These are phyloP conservation scores for Monopterus albus DNA, from an alignment of 2,113 vertebrate species.

Conservation along the genomic window DNA sequence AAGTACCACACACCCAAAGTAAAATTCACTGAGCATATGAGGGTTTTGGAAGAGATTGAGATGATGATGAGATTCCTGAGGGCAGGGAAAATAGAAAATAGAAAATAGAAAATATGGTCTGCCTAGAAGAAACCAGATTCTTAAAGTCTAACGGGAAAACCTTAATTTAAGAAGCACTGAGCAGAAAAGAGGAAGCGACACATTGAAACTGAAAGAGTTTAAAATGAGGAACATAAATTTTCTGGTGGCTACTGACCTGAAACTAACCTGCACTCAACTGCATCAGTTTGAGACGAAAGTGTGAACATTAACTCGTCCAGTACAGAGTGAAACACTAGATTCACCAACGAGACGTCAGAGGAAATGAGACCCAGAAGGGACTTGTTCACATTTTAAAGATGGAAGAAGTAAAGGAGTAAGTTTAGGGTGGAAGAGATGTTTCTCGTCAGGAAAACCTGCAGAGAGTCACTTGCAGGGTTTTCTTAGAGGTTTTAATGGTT, in stretches of 20 bases:
- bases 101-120: no score
- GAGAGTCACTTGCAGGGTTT: no score
- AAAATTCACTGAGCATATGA: neutral
- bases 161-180: neutral
- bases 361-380: no score
- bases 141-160: neutral
- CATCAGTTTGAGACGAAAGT: no score
- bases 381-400: no score
- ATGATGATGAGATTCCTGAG: neutral
- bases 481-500: no score
- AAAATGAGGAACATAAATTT: slow-evolving; percentile 59
- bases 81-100: neutral
- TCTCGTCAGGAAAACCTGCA: neutral
- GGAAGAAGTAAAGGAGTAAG: slow-evolving; percentile 16
- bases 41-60: neutral
- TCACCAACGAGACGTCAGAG: no score
- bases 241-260: neutral
- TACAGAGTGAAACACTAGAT: neutral
- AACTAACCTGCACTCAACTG: neutral
- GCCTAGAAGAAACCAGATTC: neutral
- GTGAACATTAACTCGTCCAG: no score
- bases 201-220: slow-evolving; percentile 7
- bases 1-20: neutral
- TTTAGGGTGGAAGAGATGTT: neutral
- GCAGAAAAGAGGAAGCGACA: slow-evolving; percentile 59